Base-by-base conservation (phyloP, 2,888 invertebrate species). In the Ctenicera cuprea region DNA sequence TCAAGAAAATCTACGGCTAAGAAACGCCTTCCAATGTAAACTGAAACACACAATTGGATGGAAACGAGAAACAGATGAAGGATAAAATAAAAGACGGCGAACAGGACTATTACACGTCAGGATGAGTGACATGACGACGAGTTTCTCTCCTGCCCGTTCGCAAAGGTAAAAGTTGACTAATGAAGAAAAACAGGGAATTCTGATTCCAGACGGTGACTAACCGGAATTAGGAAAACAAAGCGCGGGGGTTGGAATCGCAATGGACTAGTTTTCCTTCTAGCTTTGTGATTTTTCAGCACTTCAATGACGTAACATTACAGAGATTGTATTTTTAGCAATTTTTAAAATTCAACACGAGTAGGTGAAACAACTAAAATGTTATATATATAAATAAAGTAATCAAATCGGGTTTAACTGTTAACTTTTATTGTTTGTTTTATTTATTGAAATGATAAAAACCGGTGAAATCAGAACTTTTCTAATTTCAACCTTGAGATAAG, bases 41-140 rank as follows among this genome's bases (percentile, higher is more conserved):
- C 66, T 38, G 45, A 74, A 70, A 66, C 61, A 61, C 37, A 69
- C 71, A 71, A 74, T 74, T 74, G 61, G 74, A 74, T 74, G 65
- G 54, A 71, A 72, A 74, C 62, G 38, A 62, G 69, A 57, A 69
- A 63, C 71, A 54, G 67, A 71, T 68, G 68, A 74, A 71, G 71
- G 64, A 74, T 71, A 71, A 54, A 73, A 57, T 71, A 71, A 45
- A 73, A 57, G 41, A 66, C 33, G 41, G 43, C 59, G 54, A 71
- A 66, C 71, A 74, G 52, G 66, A 68, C 67, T 67, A 73, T 73
- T 67, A 71, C 62, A 68, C 33, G 74, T 75, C 68, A 68, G 71
- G 26, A 67, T 71, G 71, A 75, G 71, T 71, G 74, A 75, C 71
- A 63, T 66, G 54, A 71, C 63, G 57, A 71, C 64, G 66, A 68